Conservation (phyloP, 1,140 invertebrate species). For the Nylanderia fulva region DNA sequence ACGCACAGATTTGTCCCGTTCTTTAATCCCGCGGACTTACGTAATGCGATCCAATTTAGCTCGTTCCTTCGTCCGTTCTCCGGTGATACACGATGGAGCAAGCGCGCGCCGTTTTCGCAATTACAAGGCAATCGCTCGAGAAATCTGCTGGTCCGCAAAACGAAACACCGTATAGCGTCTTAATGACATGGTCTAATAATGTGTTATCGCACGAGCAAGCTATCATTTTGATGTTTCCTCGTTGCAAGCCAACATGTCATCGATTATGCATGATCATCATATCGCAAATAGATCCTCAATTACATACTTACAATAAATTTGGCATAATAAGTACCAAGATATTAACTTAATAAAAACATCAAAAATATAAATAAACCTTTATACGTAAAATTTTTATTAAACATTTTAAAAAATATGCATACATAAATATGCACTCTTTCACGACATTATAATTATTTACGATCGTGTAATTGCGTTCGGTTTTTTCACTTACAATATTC, state of each 20-base stretch:
- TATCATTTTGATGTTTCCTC: slow-evolving; percentile 13
- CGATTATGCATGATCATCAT: not conserved
- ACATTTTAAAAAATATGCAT: too few relatives aligned
- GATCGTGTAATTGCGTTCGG: too few relatives aligned
- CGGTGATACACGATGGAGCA: slow-evolving; percentile 48
- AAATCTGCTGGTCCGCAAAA: slow-evolving; percentile 51
- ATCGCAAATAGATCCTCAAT: not conserved
- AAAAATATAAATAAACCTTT: too few relatives aligned
- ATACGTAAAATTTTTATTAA: too few relatives aligned
- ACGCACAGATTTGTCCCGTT: slow-evolving; percentile 74
- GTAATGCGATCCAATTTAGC: slow-evolving; percentile 75
- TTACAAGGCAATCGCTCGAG: slow-evolving; percentile 65
- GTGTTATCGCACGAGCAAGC: slow-evolving; percentile 17
- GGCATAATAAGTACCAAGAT: too few relatives aligned
- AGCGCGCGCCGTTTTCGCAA: slow-evolving; percentile 53
- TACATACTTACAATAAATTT: too few relatives aligned
- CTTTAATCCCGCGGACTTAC: slow-evolving; percentile 73
- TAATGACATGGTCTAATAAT: slow-evolving; percentile 50
- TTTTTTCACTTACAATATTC: too few relatives aligned
- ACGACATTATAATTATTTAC: too few relatives aligned
- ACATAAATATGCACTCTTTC: too few relatives aligned
- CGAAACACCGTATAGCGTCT: slow-evolving; percentile 18
- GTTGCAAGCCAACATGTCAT: not conserved
- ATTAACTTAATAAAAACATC: too few relatives aligned
- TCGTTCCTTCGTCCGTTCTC: slow-evolving; percentile 68